Base-by-base conservation (phyloP, 2,888 invertebrate genomes). In the Ichneumoninae sp. region DNA sequence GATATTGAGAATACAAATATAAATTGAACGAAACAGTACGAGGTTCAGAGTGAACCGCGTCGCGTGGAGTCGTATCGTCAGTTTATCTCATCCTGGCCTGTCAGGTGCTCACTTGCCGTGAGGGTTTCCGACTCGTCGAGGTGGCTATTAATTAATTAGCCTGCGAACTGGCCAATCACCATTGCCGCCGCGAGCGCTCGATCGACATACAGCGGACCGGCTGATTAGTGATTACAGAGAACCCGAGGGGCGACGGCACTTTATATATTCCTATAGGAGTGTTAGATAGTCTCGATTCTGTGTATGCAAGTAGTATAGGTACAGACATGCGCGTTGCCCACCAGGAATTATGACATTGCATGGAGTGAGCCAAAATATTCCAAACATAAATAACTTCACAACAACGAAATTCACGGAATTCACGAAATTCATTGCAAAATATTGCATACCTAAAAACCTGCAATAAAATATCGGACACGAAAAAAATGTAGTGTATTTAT, bases 101-200 rank as follows among this genome's bases (percentile, higher is more conserved):
- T 54, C 71, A 10, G 52, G 66, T 6, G 33, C 69, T 83, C 83
- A 76, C 71, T 68, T 68, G 66, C 70, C 52, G 54, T 69, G 44
- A 60, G 36, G 76, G 66, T 63, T 77, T 60, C 52, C 68, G 44
- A 75, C 50, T 69, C 66, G 71, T 79, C 66, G 87, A 76, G 83
- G 85, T 83, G 83, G 85, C 86, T 90, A 88, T 88, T 90, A 89
- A 91, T 91, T 90, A 90, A 90, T 90, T 90, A 89, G 83, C 87
- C 85, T 65, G 83, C 80, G 88, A 89, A 91, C 85, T 87, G 87
- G 70, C 86, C 87, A 88, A 90, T 90, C 89, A 86, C 87, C 88
- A 81, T 86, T 78, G 85, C 68, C 44, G 78, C 73, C 47, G 65
- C 65, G 74, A 86, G 71, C 85, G 86, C 80, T 86, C 87, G 85